Conservation (phyloP, 2,888 invertebrate genomes). For the Molanna angustata region DNA sequence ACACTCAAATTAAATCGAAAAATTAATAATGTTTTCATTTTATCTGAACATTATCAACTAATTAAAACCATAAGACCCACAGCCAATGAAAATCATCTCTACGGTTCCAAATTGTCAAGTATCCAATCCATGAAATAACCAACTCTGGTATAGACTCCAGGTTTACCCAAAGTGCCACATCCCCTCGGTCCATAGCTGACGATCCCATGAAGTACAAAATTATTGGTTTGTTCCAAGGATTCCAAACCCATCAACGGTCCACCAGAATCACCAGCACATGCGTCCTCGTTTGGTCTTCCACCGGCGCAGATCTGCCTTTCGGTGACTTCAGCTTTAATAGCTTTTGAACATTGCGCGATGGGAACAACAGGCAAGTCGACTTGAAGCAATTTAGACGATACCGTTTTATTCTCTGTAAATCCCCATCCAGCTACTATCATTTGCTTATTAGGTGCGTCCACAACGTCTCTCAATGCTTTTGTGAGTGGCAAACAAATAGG, state of each 20-base stretch:
- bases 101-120: constrained; percentile 39
- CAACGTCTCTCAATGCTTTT: constrained; percentile 34
- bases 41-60: no score
- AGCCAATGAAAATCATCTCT: no score
- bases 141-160: constrained; percentile 64
- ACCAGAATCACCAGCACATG: constrained; percentile 63
- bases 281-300: constrained; percentile 55
- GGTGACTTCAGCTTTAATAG: constrained; percentile 9
- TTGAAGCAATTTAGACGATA: constrained; percentile 47
- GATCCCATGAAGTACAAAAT: constrained; percentile 53
- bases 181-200: constrained; percentile 63
- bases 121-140: constrained; percentile 60
- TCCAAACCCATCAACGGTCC: constrained; percentile 58
- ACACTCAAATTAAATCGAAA: no score
- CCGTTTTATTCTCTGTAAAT: constrained; percentile 39
- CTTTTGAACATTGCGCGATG: constrained; percentile 44
- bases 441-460: constrained; percentile 39
- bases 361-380: constrained; percentile 45
- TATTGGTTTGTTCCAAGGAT: constrained; percentile 38
- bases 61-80: no score
- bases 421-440: constrained; percentile 59
- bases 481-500: constrained; percentile 54
- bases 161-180: constrained; percentile 58
- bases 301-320: constrained; percentile 54
- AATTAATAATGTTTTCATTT: no score